Percentiles rank a stretch among this genome's conserved stretches.
Conservation (phyloP, 2,797 vertebrate species). For the Spinibarbus caldwelli region DNA sequence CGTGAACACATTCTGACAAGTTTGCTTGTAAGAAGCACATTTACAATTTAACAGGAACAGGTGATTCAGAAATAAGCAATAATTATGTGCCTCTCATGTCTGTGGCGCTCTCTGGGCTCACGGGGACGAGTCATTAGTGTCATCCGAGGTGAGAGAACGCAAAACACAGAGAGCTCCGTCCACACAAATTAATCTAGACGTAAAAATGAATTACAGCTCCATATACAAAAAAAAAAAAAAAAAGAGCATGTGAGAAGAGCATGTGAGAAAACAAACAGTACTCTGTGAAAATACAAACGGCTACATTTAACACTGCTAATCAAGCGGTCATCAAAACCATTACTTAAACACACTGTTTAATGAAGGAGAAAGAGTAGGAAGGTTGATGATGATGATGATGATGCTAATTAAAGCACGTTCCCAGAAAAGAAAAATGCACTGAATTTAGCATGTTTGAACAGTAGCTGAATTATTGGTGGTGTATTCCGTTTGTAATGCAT, state of each 20-base stretch:
- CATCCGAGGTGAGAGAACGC: slow-evolving; percentile 49
- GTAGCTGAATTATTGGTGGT: not conserved
- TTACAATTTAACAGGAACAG: slow-evolving; percentile 44
- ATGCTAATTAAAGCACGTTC: slow-evolving; percentile 62
- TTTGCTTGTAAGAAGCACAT: slow-evolving; percentile 17
- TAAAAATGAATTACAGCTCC: slow-evolving; percentile 45
- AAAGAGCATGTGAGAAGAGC: no score
- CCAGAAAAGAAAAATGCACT: slow-evolving; percentile 49
- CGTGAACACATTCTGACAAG: not conserved
- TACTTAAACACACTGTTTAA: slow-evolving; percentile 61
- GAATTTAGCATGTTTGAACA: slow-evolving; percentile 27
- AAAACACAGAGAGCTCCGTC: slow-evolving; percentile 19
- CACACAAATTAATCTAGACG: slow-evolving; percentile 48
- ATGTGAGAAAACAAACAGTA: slow-evolving; percentile 24
- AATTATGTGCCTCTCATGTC: slow-evolving; percentile 38
- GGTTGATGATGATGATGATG: slow-evolving; percentile 62
- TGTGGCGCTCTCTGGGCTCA: slow-evolving; percentile 19
- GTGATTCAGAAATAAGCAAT: slow-evolving; percentile 39
- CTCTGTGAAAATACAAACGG: slow-evolving; percentile 47
- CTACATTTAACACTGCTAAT: slow-evolving; percentile 54
- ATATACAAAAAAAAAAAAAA: not conserved
- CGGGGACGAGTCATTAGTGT: slow-evolving; percentile 53
- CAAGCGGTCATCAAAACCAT: slow-evolving; percentile 64
- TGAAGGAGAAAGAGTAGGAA: slow-evolving; percentile 48
- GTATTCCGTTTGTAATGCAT: not conserved